Base-by-base conservation (phyloP, 1,140 invertebrate genomes). In the Muscidifurax raptorellus region DNA sequence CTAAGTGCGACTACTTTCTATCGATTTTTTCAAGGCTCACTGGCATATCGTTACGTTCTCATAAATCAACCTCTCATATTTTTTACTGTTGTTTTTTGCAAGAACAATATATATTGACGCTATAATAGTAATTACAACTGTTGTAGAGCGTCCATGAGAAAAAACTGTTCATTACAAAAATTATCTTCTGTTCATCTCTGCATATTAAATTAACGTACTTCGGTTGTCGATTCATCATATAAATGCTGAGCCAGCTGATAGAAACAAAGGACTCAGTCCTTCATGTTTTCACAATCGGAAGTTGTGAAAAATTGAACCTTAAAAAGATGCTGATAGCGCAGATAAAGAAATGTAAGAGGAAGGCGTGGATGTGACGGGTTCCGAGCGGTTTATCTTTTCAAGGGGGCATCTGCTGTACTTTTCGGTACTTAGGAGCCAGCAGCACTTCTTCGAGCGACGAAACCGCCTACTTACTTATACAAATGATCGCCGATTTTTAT, bases 401-500 rank as follows among this genome's bases (percentile, higher is more conserved):
- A 67, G 22, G 9, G 12, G 25, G 36, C 74, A n/a, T 76, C 3
- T 25, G 30, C 13, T 83, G 71, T 80, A 75, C 44, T 84, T 84
- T 84, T 80, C 25, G 52, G 77, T 72, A 78, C 66, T 80, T 80
- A 69, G 64, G 32, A 4, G 69, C 32, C 72, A 79, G 28, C 28
- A 44, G 25, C 18, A 52, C 15, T 72, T 83, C 40, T 47, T 10
- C 40, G 25, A 18, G 30, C 75, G 59, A 28, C 28, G 28, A 79
- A 79, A 74, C 52, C 59, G 47, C 69, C 78, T 76, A 28, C 69
- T 84, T 80, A 80, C 71, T 84, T 80, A 84, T 84, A 84, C 36
- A 84, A 84, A 84, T 84, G 69, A 80, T 74, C 78, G 13, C n/a
- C 78, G 30, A 84, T 80, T 84, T 74, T 74, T 64, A 80, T 67